Evolutionary conservation across 1,140 invertebrate genomes (phyloP).

Genomic region (Steinernema khuongi): DNA sequence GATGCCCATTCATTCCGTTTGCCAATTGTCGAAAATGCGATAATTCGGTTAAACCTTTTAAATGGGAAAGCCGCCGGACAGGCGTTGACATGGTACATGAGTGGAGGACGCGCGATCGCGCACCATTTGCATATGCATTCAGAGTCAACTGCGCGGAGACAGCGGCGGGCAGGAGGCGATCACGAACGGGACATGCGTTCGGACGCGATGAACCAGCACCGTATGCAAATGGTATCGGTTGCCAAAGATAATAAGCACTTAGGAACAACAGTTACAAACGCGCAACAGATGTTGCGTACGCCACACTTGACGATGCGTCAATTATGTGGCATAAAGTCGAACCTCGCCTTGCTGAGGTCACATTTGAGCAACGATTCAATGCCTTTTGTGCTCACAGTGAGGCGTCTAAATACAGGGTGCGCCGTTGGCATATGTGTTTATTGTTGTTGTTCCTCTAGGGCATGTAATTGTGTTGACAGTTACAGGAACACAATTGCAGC

Average conservation of each 20-base stretch:
- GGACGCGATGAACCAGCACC: background rate
- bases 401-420: too few species aligned
- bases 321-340: background rate
- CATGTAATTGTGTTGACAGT: too few species aligned
- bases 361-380: too few species aligned
- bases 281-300: conserved; percentile 8
- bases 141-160: conserved; percentile 4
- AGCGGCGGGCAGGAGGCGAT: background rate
- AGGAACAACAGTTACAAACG: conserved; percentile 2
- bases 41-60: conserved; percentile 11
- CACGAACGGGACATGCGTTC: background rate
- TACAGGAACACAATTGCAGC: too few species aligned
- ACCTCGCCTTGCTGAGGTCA: background rate
- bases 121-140: background rate
- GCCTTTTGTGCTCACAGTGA: too few species aligned
- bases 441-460: too few species aligned
- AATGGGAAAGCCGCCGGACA: background rate
- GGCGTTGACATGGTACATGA: background rate
- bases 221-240: background rate
- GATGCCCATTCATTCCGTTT: background rate
- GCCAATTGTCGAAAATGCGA: conserved; percentile 5
- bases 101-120: background rate
- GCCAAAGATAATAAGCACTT: conserved; percentile 5
- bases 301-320: background rate
- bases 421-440: too few species aligned